Percentiles rank a stretch among this genome's conserved stretches.
phyloP scores from a whole-genome alignment of 2,113 vertebrate species.

The Phoenicopterus ruber region DNA sequence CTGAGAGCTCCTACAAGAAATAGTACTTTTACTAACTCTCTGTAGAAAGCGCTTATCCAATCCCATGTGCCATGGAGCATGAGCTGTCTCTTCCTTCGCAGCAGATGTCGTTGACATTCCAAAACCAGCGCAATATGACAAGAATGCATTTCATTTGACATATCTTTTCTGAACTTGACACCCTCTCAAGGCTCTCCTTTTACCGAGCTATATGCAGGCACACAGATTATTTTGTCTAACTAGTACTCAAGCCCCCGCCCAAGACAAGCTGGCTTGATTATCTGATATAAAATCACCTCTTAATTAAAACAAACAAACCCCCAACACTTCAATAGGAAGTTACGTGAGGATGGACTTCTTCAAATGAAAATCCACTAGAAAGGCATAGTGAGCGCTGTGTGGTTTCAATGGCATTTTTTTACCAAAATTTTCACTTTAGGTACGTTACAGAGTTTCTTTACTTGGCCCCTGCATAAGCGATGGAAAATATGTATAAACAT shows the following conservation, averaged over 20 bases:
- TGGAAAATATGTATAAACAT: not conserved
- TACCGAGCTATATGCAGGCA: not conserved
- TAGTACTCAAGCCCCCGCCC: not conserved
- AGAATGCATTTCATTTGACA: not conserved
- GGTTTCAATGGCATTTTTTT: not conserved
- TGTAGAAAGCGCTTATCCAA: not conserved
- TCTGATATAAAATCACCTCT: not conserved
- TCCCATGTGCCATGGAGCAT: not conserved
- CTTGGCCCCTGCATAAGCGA: not conserved
- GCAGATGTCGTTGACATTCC: not conserved
- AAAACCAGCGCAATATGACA: not conserved
- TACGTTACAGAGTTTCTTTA: not conserved
- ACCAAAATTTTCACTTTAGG: not conserved
- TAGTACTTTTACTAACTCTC: not conserved
- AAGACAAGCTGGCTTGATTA: not conserved
- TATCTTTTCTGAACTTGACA: not conserved
- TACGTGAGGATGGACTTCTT: not conserved
- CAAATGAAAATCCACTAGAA: not conserved
- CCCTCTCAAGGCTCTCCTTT: not conserved
- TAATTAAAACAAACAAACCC: not conserved
- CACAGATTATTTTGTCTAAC: not conserved
- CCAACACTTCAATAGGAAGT: not conserved
- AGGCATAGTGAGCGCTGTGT: not conserved
- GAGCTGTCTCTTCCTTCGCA: not conserved
- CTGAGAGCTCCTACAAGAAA: not conserved